Evolutionary conservation across 2,888 invertebrate species (phyloP), one percentile per base, ranked within the genome.

Genomic region (Sarcophaga subvicina): DNA sequence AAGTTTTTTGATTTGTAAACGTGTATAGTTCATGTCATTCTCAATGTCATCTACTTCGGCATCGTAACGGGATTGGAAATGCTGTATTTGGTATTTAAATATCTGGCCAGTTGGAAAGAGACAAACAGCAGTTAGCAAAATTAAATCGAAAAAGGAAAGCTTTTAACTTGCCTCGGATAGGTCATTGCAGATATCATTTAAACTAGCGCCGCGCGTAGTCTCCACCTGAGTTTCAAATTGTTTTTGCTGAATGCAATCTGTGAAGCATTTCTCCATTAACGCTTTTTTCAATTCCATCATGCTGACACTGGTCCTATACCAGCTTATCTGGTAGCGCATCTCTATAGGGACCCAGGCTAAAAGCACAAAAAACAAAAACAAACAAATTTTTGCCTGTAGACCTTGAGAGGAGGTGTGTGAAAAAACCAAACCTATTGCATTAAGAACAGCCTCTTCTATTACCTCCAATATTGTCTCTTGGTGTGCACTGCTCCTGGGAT

Each of bases 11-110:
- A 76, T 72, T 63, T 76, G 76, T 4, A 69, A 71, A 4, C 54
- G 70, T 12, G 45, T 80, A 62, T 86, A 83, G 67, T 70, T 80
- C 2, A 78, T 83, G 14, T 75, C 20, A 54, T 86, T 86, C 12
- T 86, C 79, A 60, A 79, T 62, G 12, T 75, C 59, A 2, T 86
- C 86, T 12, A 62, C 14, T 76, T 79, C 71, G 0, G 11, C 2
- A 64, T 86, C 83, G 27, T 70, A 83, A n/a, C 71, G 70, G 14
- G 79, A 66, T 66, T 82, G 83, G 1, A 86, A 37, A 3, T 20
- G n/a, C 8, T 75, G 66, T 20, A 86, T 76, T 3, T 75, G 60
- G 5, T 60, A 17, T 75, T 86, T 86, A 54, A 62, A 14, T 73
- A 64, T 27, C 85, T 85, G 25, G 1, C 47, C 37, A 60, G 12